These are phyloP conservation scores for Lepidocyrtinus sp. DNA, from an alignment of 2,888 invertebrate species.

Conservation along the genomic window DNA sequence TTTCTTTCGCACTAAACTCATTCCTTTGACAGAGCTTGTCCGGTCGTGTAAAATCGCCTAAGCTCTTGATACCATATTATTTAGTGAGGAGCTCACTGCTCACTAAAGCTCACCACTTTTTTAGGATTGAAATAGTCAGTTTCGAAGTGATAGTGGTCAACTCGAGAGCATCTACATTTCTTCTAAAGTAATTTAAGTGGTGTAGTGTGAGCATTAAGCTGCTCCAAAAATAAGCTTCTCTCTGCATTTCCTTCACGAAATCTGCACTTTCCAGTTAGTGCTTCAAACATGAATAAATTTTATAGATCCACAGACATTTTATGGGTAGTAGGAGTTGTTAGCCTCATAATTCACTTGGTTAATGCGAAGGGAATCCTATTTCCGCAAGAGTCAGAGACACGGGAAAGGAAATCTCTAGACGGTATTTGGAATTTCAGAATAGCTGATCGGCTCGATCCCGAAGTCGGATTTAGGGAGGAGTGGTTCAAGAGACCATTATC, in stretches of 20 bases:
- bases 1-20: background rate
- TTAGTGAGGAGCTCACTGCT: too few relatives aligned
- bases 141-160: background rate
- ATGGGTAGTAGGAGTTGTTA: background rate
- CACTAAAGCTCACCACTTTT: background rate
- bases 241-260: background rate
- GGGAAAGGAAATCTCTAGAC: conserved; percentile 73
- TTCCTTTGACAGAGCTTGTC: background rate
- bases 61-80: background rate
- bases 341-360: background rate
- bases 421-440: conserved; percentile 75
- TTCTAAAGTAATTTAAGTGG: background rate
- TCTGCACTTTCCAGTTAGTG: background rate
- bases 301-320: background rate
- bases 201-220: background rate
- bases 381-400: conserved; percentile 73
- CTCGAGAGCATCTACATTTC: background rate
- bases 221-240: background rate
- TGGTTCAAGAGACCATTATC: conserved; percentile 74
- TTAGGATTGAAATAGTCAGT: background rate
- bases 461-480: conserved; percentile 72
- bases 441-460: conserved; percentile 72
- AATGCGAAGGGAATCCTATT: conserved; percentile 34
- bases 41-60: background rate
- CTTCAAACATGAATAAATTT: background rate